Percentiles rank a stretch among this genome's conserved stretches.
These are phyloP conservation scores for Drosophila engyochracea DNA, from an alignment of 2,888 invertebrate genomes.

Conservation along the genomic window DNA sequence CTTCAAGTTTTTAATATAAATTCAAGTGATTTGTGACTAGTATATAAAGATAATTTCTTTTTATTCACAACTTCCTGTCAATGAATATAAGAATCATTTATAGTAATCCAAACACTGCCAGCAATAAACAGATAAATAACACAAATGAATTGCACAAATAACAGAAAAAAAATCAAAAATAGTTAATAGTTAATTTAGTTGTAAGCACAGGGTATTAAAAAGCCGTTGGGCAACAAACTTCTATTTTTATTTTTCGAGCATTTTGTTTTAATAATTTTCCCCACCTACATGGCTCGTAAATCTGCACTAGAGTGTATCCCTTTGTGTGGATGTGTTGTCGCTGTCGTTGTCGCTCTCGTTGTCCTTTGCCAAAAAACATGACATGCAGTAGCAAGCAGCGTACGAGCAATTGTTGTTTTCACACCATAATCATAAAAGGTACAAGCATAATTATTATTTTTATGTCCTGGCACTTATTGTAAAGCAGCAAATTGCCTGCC, in stretches of 20 bases:
- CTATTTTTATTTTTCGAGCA: slow-evolving; percentile 30
- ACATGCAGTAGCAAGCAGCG: slow-evolving; percentile 19
- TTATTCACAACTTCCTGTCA: no score
- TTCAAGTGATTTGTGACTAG: no score
- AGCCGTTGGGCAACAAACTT: not conserved
- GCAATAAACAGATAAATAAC: not conserved
- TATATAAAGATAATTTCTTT: no score
- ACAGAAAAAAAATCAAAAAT: not conserved
- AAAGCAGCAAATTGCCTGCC: slow-evolving; percentile 80
- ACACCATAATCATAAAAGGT: slow-evolving; percentile 81
- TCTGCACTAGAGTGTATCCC: slow-evolving; percentile 56
- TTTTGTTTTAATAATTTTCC: slow-evolving; percentile 79
- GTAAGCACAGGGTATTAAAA: not conserved
- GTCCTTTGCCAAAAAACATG: slow-evolving; percentile 35
- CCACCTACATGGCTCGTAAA: slow-evolving; percentile 77
- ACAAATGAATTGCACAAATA: not conserved
- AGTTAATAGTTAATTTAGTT: not conserved
- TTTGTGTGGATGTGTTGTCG: slow-evolving; percentile 27
- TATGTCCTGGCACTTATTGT: slow-evolving; percentile 81
- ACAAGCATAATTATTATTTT: slow-evolving; percentile 83
- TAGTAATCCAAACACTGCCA: no score
- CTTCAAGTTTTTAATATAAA: not conserved
- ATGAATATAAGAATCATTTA: no score
- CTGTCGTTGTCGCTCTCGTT: slow-evolving; percentile 27
- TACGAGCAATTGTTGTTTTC: slow-evolving; percentile 78